Conservation (phyloP, 2,888 invertebrate species). For the Pandemis corylana region DNA sequence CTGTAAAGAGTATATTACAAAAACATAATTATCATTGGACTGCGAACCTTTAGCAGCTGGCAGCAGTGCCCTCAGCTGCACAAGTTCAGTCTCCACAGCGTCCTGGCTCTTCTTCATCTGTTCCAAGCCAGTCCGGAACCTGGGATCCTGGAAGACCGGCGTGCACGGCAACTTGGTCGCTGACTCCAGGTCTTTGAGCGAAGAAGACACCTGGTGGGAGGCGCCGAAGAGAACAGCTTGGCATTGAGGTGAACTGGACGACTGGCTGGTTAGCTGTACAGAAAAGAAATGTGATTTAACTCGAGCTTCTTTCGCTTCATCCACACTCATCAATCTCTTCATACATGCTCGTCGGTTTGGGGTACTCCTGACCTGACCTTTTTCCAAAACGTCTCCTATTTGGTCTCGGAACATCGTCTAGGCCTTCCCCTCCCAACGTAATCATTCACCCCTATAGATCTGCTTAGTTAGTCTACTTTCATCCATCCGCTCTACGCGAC, state of each 20-base stretch:
- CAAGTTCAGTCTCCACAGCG: neutral
- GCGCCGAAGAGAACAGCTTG: neutral
- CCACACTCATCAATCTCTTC: too few species aligned
- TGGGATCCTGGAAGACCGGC: neutral
- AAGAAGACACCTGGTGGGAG: neutral
- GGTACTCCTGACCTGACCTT: too few species aligned
- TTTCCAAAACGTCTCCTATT: too few species aligned
- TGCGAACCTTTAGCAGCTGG: constrained; percentile 1
- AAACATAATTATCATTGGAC: neutral
- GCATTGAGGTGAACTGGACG: neutral
- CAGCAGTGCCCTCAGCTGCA: neutral
- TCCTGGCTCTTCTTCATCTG: neutral
- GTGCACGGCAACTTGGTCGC: neutral
- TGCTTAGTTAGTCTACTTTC: too few species aligned
- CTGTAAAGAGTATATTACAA: too few species aligned
- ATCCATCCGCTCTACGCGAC: too few species aligned
- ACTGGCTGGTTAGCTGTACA: neutral
- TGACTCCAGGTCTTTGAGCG: neutral
- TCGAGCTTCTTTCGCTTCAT: too few species aligned
- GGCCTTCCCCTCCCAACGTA: too few species aligned
- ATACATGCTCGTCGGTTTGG: too few species aligned
- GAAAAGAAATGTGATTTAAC: neutral
- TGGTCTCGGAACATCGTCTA: too few species aligned
- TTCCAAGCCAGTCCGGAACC: neutral
- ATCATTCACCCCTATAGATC: too few species aligned